Percentiles rank a stretch among this genome's conserved stretches.
These are phyloP conservation scores for Glaucomys volans DNA, from an alignment of 2,113 vertebrate species.

Conservation along the genomic window DNA sequence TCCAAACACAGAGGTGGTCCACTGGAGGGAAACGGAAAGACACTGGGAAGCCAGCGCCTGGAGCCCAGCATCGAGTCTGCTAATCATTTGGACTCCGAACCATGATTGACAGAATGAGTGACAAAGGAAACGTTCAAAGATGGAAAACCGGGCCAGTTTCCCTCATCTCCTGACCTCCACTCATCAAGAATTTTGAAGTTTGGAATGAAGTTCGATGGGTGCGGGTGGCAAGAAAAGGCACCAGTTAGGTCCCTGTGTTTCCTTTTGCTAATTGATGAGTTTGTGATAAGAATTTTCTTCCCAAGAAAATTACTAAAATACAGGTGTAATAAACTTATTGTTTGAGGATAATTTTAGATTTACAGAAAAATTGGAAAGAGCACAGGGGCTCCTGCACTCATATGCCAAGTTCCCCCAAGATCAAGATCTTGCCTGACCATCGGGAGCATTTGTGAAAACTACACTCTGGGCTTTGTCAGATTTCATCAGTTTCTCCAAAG, in stretches of 20 bases:
- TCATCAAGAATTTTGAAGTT: not conserved
- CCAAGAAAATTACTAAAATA: too few relatives aligned
- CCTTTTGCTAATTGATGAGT: too few relatives aligned
- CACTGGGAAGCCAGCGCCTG: not conserved
- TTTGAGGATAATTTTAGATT: too few relatives aligned
- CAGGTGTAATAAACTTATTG: too few relatives aligned
- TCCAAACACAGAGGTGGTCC: not conserved
- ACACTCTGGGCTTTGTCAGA: accelerated
- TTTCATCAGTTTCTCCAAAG: not conserved
- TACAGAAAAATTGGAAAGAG: too few relatives aligned
- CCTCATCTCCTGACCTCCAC: too few relatives aligned
- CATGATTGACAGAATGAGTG: not conserved
- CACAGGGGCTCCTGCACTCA: too few relatives aligned
- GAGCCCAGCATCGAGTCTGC: not conserved
- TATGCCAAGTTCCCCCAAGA: too few relatives aligned
- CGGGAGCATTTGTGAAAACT: not conserved
- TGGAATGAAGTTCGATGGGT: accelerated
- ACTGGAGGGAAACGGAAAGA: not conserved
- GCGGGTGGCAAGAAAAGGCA: too few relatives aligned
- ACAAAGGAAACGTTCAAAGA: not conserved
- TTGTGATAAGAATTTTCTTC: too few relatives aligned
- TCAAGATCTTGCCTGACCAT: accelerated
- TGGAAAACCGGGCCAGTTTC: not conserved
- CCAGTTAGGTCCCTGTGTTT: too few relatives aligned
- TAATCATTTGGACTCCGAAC: too few relatives aligned